Conservation (phyloP, 2,113 vertebrate species). For the Rhinogobius similis region DNA sequence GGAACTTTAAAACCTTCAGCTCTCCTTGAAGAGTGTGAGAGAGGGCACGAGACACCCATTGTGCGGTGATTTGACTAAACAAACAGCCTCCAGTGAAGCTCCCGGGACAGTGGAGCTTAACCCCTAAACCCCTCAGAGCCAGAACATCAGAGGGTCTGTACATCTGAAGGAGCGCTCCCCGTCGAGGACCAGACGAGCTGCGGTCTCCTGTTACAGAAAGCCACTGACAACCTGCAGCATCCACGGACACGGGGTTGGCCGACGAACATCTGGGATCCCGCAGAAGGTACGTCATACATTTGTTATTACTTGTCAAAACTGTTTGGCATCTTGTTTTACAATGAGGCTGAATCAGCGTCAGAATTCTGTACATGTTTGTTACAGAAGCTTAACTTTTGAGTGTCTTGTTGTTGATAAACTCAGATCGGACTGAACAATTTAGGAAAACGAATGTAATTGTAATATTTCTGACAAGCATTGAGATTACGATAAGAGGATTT, state of each 20-base stretch:
- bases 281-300: constrained; percentile 66
- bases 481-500: too few species aligned
- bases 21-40: constrained; percentile 56
- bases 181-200: constrained; percentile 52
- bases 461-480: too few species aligned
- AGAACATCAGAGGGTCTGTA: constrained; percentile 68
- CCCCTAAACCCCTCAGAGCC: constrained; percentile 54
- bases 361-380: constrained; percentile 8
- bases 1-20: constrained; percentile 45
- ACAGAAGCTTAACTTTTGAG: background rate
- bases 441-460: too few species aligned
- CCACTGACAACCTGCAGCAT: constrained; percentile 24
- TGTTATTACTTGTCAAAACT: constrained; percentile 29
- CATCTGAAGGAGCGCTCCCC: constrained; percentile 57
- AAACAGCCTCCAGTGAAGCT: constrained; percentile 69
- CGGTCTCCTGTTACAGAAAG: constrained; percentile 56
- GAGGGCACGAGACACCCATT: constrained; percentile 47
- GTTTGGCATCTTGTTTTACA: constrained; percentile 26
- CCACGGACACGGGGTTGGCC: constrained; percentile 20
- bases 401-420: background rate
- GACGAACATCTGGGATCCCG: constrained; percentile 27
- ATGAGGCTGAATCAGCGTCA: constrained; percentile 1
- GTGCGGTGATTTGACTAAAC: constrained; percentile 74
- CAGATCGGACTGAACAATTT: too few species aligned
- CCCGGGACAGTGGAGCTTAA: constrained; percentile 68